Conservation (phyloP, 2,113 vertebrate genomes). For the Alligator sinensis region DNA sequence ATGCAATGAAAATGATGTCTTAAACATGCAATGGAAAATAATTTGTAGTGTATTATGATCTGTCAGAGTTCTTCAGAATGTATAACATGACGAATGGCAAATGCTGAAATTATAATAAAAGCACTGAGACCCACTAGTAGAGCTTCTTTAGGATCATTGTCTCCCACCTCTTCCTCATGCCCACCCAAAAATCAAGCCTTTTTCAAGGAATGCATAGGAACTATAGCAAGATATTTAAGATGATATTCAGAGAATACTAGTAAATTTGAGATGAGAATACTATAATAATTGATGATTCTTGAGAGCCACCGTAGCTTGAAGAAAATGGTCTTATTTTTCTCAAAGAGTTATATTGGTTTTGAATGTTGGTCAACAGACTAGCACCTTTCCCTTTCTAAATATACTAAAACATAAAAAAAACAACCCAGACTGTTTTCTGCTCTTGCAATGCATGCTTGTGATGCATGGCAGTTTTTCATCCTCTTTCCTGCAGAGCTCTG, state of each 20-base stretch:
- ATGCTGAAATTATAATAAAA: conserved; percentile 26
- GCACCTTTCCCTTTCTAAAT: background rate
- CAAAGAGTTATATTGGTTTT: background rate
- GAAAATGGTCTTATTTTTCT: fast-evolving
- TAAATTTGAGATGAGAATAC: background rate
- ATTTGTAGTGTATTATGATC: conserved; percentile 17
- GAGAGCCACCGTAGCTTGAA: background rate
- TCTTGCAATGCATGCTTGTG: too few relatives aligned
- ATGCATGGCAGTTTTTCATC: too few relatives aligned
- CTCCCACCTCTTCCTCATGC: background rate
- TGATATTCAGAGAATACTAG: background rate
- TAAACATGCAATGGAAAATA: conserved; percentile 55
- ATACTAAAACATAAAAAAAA: too few relatives aligned
- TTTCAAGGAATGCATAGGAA: background rate
- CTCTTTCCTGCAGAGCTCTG: too few relatives aligned
- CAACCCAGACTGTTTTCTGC: too few relatives aligned
- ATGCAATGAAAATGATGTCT: conserved; percentile 52
- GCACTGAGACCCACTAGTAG: conserved; percentile 10
- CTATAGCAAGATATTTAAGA: background rate
- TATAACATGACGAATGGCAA: conserved; percentile 50
- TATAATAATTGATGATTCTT: background rate
- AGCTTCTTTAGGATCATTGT: conserved; percentile 55
- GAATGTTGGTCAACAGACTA: background rate
- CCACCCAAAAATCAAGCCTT: background rate
- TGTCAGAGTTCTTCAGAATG: conserved; percentile 38